Percentiles rank a stretch among this genome's conserved stretches.
phyloP scores from a whole-genome alignment of 1,140 invertebrate species.

The Monomorium pharaonis region DNA sequence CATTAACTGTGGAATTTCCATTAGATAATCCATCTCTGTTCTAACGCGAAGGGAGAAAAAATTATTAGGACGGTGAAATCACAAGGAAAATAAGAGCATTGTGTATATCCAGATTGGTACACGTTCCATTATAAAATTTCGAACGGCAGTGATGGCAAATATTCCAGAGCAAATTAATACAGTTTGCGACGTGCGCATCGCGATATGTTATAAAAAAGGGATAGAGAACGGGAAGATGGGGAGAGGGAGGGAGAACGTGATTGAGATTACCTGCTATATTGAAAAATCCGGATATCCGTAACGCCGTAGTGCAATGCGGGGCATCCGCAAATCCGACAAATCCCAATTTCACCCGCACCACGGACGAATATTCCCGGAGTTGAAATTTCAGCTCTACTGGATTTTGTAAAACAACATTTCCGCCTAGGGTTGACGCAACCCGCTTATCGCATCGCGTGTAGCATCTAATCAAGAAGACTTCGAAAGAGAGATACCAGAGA shows the following conservation, averaged over 20 bases:
- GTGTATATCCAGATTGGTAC: neutral
- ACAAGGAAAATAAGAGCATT: slow-evolving; percentile 1
- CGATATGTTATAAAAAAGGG: slow-evolving; percentile 14
- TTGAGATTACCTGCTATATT: slow-evolving; percentile 50
- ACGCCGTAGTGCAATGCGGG: slow-evolving; percentile 37
- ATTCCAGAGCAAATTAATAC: slow-evolving; percentile 49
- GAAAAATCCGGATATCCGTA: slow-evolving; percentile 54
- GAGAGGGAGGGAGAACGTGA: neutral
- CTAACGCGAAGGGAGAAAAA: neutral
- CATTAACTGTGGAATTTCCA: neutral
- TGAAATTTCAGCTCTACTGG: slow-evolving; percentile 44
- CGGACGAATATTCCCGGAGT: slow-evolving; percentile 34
- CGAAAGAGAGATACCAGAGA: neutral
- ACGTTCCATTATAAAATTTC: slow-evolving; percentile 43
- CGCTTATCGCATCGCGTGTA: neutral
- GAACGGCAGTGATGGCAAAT: slow-evolving; percentile 24
- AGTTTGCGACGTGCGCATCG: neutral
- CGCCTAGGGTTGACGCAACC: slow-evolving; percentile 7
- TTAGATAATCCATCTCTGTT: neutral
- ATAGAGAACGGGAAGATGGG: neutral
- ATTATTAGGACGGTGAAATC: neutral
- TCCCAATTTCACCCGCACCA: slow-evolving; percentile 48
- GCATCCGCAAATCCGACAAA: slow-evolving; percentile 54
- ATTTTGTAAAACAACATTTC: slow-evolving; percentile 48
- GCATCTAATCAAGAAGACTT: neutral